Conservation (phyloP, 2,797 vertebrate species). For the Malacoctenus gilli region DNA sequence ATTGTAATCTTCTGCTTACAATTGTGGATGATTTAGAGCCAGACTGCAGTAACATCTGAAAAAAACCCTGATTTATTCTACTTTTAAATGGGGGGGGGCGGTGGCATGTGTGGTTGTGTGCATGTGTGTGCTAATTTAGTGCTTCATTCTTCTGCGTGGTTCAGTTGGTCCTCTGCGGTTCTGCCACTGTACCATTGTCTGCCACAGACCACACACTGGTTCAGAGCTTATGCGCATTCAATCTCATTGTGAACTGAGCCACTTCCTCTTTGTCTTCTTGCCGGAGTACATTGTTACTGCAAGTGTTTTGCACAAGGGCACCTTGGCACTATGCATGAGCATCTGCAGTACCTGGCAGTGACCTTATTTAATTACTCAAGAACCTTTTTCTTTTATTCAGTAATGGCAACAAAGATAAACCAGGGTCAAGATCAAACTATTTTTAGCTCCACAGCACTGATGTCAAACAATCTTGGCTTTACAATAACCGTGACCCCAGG, state of each 20-base stretch:
- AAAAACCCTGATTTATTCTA: background rate
- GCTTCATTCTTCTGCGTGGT: constrained; percentile 42
- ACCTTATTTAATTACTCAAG: no score
- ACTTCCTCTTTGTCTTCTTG: background rate
- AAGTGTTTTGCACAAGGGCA: constrained; percentile 15
- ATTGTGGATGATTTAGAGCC: no score
- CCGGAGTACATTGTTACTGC: constrained; percentile 5
- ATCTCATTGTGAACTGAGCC: constrained; percentile 11
- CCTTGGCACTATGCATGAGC: constrained; percentile 1
- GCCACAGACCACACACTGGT: no score
- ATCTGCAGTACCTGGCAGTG: background rate
- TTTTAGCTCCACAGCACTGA: no score
- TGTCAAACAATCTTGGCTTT: no score
- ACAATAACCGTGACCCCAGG: no score
- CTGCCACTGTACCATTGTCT: no score
- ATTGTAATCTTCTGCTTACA: no score
- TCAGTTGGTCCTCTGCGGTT: constrained; percentile 18
- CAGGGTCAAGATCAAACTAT: no score
- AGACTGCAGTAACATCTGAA: background rate
- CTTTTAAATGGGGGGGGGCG: background rate
- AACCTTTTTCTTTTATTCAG: no score
- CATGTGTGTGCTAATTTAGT: constrained; percentile 15
- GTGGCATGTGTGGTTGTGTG: constrained; percentile 33
- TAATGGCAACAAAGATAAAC: no score
- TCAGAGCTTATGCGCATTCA: constrained; percentile 18